Evolutionary conservation across 1,140 invertebrate species (phyloP), one percentile per base, ranked within the genome.

Genomic region (Rhopalosiphum maidis): DNA sequence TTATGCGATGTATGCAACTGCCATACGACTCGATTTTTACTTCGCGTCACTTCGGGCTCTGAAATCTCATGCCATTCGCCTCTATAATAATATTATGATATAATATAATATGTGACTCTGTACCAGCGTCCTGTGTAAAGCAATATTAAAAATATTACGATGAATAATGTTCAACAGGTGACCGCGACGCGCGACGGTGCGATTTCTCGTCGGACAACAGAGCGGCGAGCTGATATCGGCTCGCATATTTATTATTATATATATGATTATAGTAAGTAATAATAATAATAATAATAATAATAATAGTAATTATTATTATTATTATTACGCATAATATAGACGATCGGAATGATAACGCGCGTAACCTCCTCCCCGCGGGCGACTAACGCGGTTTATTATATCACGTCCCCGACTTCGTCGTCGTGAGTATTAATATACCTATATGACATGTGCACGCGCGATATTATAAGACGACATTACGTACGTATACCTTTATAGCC

Each of bases 401-500:
- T 68, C 60, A n/a, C 60, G 60, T n/a, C 60, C 15, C 60, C 30
- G 60, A 68, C 4, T 68, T 60, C 2, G 60, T 77, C n/a, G 60
- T 77, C 60, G 60, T 77, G 60, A 77, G 60, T 77, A 77, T n/a
- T 77, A 77, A n/a, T 77, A 77, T 77, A 77, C n/a, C 60, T 77
- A 77, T 15, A 51, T 77, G 60, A n/a, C 60, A 68, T n/a, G 60
- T 68, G 60, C 30, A 77, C 60, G 30, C 60, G 60, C 60, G 60
- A 77, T 77, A n/a, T 21, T n/a, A 77, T 15, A n/a, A 77, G 60
- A 77, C 60, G 60, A 77, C 60, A 77, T 77, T 51, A 51, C 48
- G 48, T 77, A 77, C 30, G 60, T 77, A 77, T 41, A 41, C 60
- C 60, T n/a, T 77, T n/a, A n/a, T 46, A 46, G 41, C 41, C 41